Conservation (phyloP, 2,888 invertebrate species). For the Pomacea canaliculata region DNA sequence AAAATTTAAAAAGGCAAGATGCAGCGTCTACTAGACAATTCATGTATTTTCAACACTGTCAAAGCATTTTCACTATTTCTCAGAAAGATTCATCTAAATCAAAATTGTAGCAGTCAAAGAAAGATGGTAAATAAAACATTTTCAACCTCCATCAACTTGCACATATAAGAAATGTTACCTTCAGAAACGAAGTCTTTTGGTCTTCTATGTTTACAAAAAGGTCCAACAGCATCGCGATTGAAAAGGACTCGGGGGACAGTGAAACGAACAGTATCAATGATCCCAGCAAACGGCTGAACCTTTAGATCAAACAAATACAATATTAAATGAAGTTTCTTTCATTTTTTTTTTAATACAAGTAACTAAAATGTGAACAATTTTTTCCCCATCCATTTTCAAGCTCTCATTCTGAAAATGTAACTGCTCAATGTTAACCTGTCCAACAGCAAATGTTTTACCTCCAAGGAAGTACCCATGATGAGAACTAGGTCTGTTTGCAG, state of each 20-base stretch:
- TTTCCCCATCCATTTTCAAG: not conserved
- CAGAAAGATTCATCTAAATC: too few relatives aligned
- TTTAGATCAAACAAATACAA: constrained; percentile 33
- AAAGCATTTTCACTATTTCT: too few relatives aligned
- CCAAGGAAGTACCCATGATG: constrained; percentile 71
- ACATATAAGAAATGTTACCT: constrained; percentile 41
- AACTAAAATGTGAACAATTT: not conserved
- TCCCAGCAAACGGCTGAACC: constrained; percentile 71
- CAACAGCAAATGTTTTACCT: constrained; percentile 50
- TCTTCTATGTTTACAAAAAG: constrained; percentile 61
- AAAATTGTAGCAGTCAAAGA: not conserved
- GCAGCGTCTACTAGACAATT: not conserved
- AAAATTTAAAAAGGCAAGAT: too few relatives aligned
- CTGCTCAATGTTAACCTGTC: too few relatives aligned
- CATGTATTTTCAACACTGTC: not conserved
- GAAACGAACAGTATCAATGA: constrained; percentile 64
- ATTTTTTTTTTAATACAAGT: not conserved
- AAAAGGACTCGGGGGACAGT: constrained; percentile 68
- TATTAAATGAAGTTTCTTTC: not conserved
- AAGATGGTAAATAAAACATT: not conserved
- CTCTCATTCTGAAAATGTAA: not conserved
- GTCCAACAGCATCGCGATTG: constrained; percentile 69
- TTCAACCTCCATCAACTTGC: not conserved
- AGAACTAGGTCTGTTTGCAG: constrained; percentile 66
- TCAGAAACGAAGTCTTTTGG: constrained; percentile 59